Conservation (phyloP, 2,888 invertebrate species). For the Ashinkailepas kermadecensis region DNA sequence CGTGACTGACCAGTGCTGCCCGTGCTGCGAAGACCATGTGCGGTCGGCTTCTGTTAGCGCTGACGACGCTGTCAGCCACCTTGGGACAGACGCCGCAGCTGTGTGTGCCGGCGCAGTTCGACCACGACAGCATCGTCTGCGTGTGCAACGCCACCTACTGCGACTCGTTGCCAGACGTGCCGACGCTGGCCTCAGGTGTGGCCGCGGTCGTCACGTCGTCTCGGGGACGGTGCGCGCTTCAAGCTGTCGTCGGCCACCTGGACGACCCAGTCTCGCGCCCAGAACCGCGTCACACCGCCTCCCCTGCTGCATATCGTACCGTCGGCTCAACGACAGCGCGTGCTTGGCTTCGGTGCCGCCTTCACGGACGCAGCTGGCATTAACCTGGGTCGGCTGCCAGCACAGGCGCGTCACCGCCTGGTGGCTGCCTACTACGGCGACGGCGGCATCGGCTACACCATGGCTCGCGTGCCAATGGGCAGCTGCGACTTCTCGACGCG, state of each 20-base stretch:
- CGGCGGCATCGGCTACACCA: conserved; percentile 65
- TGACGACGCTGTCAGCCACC: too few relatives aligned
- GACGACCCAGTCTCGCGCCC: neutral
- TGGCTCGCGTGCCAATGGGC: conserved; percentile 74
- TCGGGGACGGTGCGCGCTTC: conserved; percentile 28
- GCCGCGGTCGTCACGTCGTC: conserved; percentile 28
- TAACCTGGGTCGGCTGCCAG: conserved; percentile 48
- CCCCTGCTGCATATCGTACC: conserved; percentile 13
- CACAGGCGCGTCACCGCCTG: conserved; percentile 26
- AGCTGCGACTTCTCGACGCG: conserved; percentile 78
- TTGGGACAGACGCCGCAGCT: conserved; percentile 3
- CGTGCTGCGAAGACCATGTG: too few relatives aligned
- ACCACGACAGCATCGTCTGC: conserved; percentile 38
- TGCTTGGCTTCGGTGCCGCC: conserved; percentile 79
- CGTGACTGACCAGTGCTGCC: too few relatives aligned
- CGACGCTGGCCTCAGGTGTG: neutral
- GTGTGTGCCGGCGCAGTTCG: conserved; percentile 37
- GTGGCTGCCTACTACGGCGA: conserved; percentile 52
- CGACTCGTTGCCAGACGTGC: conserved; percentile 33
- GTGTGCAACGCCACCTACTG: conserved; percentile 40
- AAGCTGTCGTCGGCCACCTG: neutral
- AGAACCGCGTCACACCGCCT: neutral
- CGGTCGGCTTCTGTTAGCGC: too few relatives aligned
- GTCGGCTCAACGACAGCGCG: conserved; percentile 49
- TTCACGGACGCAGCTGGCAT: conserved; percentile 65